Percentiles rank a stretch among this genome's conserved stretches.
Evolutionary conservation across 2,888 invertebrate genomes (phyloP).

Genomic region (Acanthosepion lycidas): DNA sequence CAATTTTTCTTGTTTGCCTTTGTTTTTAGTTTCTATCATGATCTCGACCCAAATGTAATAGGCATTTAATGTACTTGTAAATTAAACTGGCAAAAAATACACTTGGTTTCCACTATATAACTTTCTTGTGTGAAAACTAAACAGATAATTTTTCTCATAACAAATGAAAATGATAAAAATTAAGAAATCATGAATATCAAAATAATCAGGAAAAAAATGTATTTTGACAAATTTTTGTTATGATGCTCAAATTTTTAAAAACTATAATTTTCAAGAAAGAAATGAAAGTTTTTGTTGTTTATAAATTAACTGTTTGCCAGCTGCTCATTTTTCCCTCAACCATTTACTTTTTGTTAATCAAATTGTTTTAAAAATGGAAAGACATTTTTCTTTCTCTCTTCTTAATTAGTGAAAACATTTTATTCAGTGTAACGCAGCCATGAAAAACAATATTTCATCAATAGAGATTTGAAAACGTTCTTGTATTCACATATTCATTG

Average conservation of each 20-base stretch:
- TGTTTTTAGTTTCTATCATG: neutral
- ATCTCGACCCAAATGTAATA: neutral
- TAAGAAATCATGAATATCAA: neutral
- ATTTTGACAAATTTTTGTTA: neutral
- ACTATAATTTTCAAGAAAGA: neutral
- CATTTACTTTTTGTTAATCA: neutral
- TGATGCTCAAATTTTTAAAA: neutral
- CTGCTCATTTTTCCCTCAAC: neutral
- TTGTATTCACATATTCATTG: no score
- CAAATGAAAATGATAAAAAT: neutral
- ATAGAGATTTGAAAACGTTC: no score
- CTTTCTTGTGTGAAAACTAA: neutral
- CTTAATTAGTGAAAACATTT: neutral
- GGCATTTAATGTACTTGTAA: neutral
- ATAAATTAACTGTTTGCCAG: neutral
- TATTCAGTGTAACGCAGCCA: neutral
- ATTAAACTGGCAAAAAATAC: neutral
- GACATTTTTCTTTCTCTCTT: neutral
- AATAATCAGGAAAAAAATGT: neutral
- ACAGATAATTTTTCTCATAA: neutral
- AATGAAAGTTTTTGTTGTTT: neutral
- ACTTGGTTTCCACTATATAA: neutral
- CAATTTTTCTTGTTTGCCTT: neutral
- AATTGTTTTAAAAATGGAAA: neutral
- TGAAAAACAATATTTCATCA: no score